These are phyloP conservation scores for Eunapius fragilis DNA, from an alignment of 37 sponge, comb jelly and placozoan species.

Conservation along the genomic window DNA sequence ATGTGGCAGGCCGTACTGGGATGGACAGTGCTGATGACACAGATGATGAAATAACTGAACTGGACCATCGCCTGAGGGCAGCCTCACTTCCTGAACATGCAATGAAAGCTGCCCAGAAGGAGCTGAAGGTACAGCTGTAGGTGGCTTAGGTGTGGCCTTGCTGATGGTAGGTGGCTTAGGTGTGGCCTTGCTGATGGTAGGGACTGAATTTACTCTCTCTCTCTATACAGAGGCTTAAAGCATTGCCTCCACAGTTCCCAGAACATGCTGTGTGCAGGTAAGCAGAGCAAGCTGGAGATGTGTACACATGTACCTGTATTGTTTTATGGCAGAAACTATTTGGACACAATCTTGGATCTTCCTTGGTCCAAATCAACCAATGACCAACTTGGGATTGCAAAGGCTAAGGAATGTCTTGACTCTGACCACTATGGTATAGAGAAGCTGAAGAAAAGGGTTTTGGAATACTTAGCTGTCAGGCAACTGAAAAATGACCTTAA, in stretches of 20 bases:
- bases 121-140: conserved; percentile 23
- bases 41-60: conserved; percentile 64
- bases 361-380: conserved; percentile 78
- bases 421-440: conserved; percentile 88
- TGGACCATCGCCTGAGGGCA: conserved; percentile 20
- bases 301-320: no score
- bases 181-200: not conserved
- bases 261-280: conserved; percentile 81
- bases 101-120: conserved; percentile 61
- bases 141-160: not conserved
- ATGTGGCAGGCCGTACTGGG: not conserved
- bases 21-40: not conserved
- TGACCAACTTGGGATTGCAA: conserved; percentile 65
- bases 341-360: conserved; percentile 85
- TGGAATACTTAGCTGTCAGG: conserved; percentile 91
- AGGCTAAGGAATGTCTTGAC: conserved; percentile 73
- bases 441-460: conserved; percentile 79
- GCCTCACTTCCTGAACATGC: conserved; percentile 75
- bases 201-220: not conserved
- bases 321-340: conserved; percentile 54
- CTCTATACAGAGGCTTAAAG: conserved; percentile 53
- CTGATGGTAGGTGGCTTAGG: not conserved
- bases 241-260: conserved; percentile 74
- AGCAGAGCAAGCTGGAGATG: not conserved
- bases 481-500: conserved; percentile 77